phyloP scores from a whole-genome alignment of 2,888 invertebrate species.

The Calliscelio sp. region DNA sequence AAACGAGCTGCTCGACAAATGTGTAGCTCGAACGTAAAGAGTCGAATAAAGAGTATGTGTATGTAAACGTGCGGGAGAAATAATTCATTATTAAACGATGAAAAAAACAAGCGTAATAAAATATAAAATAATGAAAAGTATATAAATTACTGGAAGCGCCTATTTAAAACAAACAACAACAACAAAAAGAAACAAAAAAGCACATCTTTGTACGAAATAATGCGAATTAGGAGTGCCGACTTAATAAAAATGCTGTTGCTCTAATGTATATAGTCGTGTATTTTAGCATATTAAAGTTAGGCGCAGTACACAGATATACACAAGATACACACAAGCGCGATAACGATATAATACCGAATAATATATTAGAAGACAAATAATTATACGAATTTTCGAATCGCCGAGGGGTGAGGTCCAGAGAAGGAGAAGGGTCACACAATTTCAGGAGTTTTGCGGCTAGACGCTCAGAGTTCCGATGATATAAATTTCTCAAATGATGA shows the following conservation, averaged over 20 bases:
- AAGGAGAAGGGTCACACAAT: slow-evolving; percentile 49
- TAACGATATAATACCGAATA: slow-evolving; percentile 64
- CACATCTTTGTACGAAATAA: slow-evolving; percentile 73
- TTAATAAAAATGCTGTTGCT: slow-evolving; percentile 80
- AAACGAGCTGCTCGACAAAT: slow-evolving; percentile 67
- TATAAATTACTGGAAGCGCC: slow-evolving; percentile 66
- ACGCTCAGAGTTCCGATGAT: slow-evolving; percentile 16
- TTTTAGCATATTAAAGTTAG: slow-evolving; percentile 76
- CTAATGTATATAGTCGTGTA: slow-evolving; percentile 82
- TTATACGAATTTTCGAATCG: slow-evolving; percentile 56
- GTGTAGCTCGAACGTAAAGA: slow-evolving; percentile 65
- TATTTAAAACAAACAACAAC: slow-evolving; percentile 55
- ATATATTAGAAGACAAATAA: slow-evolving; percentile 67
- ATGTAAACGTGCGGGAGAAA: slow-evolving; percentile 56
- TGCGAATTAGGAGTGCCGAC: slow-evolving; percentile 69
- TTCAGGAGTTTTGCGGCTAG: slow-evolving; percentile 26
- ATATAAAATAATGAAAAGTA: slow-evolving; percentile 12
- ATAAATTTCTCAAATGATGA: slow-evolving; percentile 4
- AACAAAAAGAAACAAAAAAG: slow-evolving; percentile 51
- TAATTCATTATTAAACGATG: slow-evolving; percentile 43
- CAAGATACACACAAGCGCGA: slow-evolving; percentile 66
- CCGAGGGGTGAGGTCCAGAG: slow-evolving; percentile 48
- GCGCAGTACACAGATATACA: slow-evolving; percentile 65
- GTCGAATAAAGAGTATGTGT: slow-evolving; percentile 59
- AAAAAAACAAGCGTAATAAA: slow-evolving; percentile 41